phyloP scores from a whole-genome alignment of 2,888 invertebrate genomes.

The Trissolcus japonicus region DNA sequence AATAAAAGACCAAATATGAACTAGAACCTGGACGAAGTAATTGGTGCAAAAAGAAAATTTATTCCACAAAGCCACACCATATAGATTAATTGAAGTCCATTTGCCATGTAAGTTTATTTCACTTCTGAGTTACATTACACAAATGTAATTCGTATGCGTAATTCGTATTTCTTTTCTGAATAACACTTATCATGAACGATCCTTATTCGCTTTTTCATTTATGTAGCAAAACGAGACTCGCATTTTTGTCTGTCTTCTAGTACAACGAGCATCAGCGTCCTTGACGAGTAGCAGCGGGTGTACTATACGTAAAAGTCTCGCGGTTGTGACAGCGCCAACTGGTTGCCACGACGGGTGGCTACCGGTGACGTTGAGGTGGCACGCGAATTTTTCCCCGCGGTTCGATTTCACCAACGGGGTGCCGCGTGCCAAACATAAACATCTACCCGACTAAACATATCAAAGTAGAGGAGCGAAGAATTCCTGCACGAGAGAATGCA shows the following conservation, averaged over 20 bases:
- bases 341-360: constrained; percentile 50
- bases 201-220: constrained; percentile 11
- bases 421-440: not conserved
- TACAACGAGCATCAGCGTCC: constrained; percentile 29
- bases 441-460: too few relatives aligned
- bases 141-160: not conserved
- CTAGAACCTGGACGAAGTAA: too few relatives aligned
- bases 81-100: not conserved
- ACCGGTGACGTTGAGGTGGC: not conserved
- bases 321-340: constrained; percentile 39
- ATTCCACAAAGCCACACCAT: too few relatives aligned
- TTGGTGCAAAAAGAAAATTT: too few relatives aligned
- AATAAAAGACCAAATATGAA: too few relatives aligned
- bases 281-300: constrained; percentile 45
- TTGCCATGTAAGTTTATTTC: not conserved
- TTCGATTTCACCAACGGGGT: not conserved
- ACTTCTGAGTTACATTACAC: constrained; percentile 18
- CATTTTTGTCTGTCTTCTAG: constrained; percentile 16
- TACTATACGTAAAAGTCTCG: constrained; percentile 35
- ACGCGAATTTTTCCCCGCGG: constrained; percentile 39
- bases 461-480: too few relatives aligned
- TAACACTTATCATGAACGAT: constrained; percentile 19
- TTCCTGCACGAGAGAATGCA: too few relatives aligned
- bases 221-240: constrained; percentile 1
- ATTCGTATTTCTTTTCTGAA: constrained; percentile 3